Base-by-base conservation (phyloP, 2,113 vertebrate genomes). In the Andinoacara biseriatus region DNA sequence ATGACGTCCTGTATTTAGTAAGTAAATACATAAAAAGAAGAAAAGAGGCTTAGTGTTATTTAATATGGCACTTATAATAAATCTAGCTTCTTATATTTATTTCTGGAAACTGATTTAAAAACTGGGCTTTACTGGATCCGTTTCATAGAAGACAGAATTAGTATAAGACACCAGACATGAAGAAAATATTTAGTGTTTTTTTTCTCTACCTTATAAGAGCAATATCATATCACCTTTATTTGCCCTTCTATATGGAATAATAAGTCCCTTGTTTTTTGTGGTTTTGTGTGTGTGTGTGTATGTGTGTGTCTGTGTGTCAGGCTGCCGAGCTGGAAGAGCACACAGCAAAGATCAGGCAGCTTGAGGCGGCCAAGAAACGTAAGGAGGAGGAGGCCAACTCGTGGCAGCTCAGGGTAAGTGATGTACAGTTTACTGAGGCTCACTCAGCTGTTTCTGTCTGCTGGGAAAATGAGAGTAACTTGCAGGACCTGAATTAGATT, bases 351-450 rank as follows among this genome's bases (percentile, higher is more conserved):
- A 99, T 99, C n/a, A 89, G 93, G 0, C 92, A 96, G 17, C 95
- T 99, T 65, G 98, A 99, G 91, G 97, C 98, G 76, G 97, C 97
- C 2, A 96, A 93, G 94, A 95, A 63, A 81, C 94, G 93, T 92
- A 99, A 99, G 86, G 98, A 99, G 87, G 94, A 95, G 1, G 98
- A 99, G 84, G 98, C 96, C 0, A 89, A 95, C 67, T 92, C 96
- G 80, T 99, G 98, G 98, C 97, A 99, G 86, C 94, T 95, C 87
- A 95, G 94, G 95, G 98, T 99, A 87, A 96, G 96, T 49, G 17
- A 31, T 35, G 15, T 31, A 1, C 24, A 11, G 7, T n/a, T 5
- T 10, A 60, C 57, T 29, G 38, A 58, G 18, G 35, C 11, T 54
- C 33, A 5, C 63, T 82, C 29, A 69, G 24, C 17, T 58, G 15